Evolutionary conservation across 1,140 invertebrate species (phyloP), one percentile per base, ranked within the genome.

Genomic region (Archivesica marissinica): DNA sequence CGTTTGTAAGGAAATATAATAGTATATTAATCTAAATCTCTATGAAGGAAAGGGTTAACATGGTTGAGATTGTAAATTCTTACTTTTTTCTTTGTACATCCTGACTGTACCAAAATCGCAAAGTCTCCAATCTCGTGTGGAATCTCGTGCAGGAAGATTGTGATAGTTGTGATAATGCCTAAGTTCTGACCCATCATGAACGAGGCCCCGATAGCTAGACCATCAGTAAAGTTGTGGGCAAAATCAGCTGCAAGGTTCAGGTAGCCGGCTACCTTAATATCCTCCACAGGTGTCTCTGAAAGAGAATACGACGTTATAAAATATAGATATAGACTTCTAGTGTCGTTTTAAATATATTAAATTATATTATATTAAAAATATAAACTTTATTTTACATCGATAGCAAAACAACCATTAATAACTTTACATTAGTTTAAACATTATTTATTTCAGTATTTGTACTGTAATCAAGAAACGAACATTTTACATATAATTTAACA

Each of bases 61-160:
- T n/a, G n/a, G n/a, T n/a, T n/a, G n/a, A n/a, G n/a, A 47, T 47
- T 61, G n/a, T 23, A 30, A 39, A 66, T 47, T 39, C 39, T 59
- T 93, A 97, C 96, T 95, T 98, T 98, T 94, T 94, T 96, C 89
- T 97, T 96, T 52, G 96, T 97, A 90, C 97, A 98, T 35, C 98
- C 98, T 87, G 97, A 98, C 94, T 99, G 97, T 74, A 99, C 96
- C 28, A 99, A 95, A 94, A 99, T 99, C 41, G 98, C 98, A 96
- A 99, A 99, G 94, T 99, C 98, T 70, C 98, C 98, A 92, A 99
- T 99, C 95, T 99, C 98, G 95, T 99, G 98, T 68, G 98, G 98
- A 85, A 99, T 96, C 95, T 99, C 98, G 94, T 99, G 98, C 44
- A 99, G 94, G 35, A 99, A 95, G 92, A 99, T 99, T 0, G 98